A percentile compares a stretch with the other conserved stretches of the same genome.
Conservation (phyloP, 2,888 invertebrate species). For the Rugalucina vietnamica region DNA sequence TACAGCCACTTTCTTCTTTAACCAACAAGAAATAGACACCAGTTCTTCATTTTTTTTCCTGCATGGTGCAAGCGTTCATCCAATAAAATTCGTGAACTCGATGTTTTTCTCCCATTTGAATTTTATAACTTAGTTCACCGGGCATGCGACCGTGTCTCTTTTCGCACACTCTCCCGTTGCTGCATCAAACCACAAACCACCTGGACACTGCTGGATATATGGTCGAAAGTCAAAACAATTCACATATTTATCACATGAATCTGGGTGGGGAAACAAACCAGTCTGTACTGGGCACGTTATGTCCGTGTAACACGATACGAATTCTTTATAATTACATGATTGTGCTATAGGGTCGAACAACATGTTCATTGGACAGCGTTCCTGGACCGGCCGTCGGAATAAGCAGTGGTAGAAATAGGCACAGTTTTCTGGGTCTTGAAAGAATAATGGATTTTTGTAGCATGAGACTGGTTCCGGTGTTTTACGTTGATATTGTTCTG, state of each 20-base stretch:
- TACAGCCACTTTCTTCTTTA: no score
- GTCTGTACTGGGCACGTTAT: constrained; percentile 61
- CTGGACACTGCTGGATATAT: constrained; percentile 66
- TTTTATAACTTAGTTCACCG: constrained; percentile 23
- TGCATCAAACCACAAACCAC: constrained; percentile 59
- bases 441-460: constrained; percentile 75
- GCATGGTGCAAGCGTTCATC: no score
- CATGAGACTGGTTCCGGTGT: constrained; percentile 67
- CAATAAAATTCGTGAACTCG: not conserved
- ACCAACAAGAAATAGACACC: no score
- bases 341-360: constrained; percentile 66
- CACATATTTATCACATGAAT: constrained; percentile 65
- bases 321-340: constrained; percentile 69
- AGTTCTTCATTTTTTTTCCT: no score
- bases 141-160: constrained; percentile 56
- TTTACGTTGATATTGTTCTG: constrained; percentile 64
- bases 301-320: constrained; percentile 67
- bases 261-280: constrained; percentile 68
- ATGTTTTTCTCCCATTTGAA: not conserved
- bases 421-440: constrained; percentile 70
- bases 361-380: constrained; percentile 65
- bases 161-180: constrained; percentile 83
- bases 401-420: constrained; percentile 70
- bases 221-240: constrained; percentile 70
- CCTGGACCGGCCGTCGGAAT: constrained; percentile 61